Evolutionary conservation across 2,888 invertebrate genomes (phyloP).

Genomic region (Taphrorychus bicolor): DNA sequence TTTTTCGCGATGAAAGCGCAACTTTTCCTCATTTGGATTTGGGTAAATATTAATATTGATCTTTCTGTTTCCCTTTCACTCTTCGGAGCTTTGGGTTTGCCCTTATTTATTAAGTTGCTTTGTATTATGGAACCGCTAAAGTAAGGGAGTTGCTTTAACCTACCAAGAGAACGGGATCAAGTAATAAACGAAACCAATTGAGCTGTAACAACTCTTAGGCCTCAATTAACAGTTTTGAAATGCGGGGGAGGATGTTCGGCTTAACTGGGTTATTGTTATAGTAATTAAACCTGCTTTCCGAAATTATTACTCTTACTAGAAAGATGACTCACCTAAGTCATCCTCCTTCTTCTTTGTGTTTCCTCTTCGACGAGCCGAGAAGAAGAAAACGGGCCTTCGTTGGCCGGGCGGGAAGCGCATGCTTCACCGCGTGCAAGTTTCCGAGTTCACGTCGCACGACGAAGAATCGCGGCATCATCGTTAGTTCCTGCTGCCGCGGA

Average conservation of each 20-base stretch:
- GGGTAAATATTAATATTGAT: no score
- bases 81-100: no score
- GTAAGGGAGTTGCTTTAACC: no score
- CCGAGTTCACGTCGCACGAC: conserved; percentile 37
- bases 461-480: conserved; percentile 27
- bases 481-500: conserved; percentile 22
- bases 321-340: conserved; percentile 25
- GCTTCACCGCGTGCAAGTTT: conserved; percentile 34
- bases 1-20: no score
- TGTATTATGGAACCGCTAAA: no score
- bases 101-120: no score
- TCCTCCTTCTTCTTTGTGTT: conserved; percentile 13
- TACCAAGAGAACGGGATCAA: no score
- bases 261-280: conserved; percentile 18
- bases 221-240: no score
- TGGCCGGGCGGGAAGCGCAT: conserved; percentile 31
- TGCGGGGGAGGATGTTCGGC: not conserved
- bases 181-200: no score
- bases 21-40: no score
- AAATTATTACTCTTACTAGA: conserved; percentile 14
- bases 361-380: conserved; percentile 1
- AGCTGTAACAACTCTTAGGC: no score
- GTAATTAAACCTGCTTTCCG: conserved; percentile 1
- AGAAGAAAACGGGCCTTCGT: conserved; percentile 4
- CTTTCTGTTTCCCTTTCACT: no score